These are phyloP conservation scores for Campoletis raptor DNA, from an alignment of 2,888 invertebrate species.

Conservation along the genomic window DNA sequence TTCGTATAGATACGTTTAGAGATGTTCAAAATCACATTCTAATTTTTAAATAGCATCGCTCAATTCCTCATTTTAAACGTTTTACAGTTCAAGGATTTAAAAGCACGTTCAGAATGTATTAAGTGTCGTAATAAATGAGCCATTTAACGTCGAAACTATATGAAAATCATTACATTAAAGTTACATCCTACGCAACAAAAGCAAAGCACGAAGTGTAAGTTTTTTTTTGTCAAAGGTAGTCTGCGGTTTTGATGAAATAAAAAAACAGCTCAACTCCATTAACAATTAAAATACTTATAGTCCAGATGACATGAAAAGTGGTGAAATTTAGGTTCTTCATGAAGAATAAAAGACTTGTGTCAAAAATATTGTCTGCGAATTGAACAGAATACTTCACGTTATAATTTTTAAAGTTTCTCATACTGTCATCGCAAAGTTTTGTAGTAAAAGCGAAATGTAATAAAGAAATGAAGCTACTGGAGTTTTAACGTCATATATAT, in stretches of 20 bases:
- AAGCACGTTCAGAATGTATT: not conserved
- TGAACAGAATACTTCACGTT: not conserved
- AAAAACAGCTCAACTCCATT: not conserved
- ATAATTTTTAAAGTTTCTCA: slow-evolving; percentile 5
- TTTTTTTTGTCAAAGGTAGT: not conserved
- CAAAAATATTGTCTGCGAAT: slow-evolving; percentile 12
- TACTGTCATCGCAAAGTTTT: slow-evolving; percentile 30
- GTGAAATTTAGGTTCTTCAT: not conserved
- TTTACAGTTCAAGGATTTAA: not conserved
- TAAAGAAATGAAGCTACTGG: not conserved
- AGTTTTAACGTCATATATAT: not conserved
- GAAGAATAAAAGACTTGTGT: not conserved
- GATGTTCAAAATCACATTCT: too few species aligned
- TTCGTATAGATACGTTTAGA: too few species aligned
- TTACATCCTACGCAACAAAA: not conserved
- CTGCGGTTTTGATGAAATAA: not conserved
- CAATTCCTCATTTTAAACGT: too few species aligned
- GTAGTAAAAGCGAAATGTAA: slow-evolving; percentile 39
- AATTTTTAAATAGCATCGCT: too few species aligned
- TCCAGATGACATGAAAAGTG: not conserved
- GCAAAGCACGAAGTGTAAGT: not conserved
- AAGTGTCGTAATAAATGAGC: not conserved
- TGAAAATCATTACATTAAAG: not conserved
- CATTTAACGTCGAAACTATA: not conserved
- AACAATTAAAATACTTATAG: too few species aligned